Percentiles rank a stretch among this genome's conserved stretches.
phyloP scores from a whole-genome alignment of 2,888 invertebrate species.

The Troides helena region DNA sequence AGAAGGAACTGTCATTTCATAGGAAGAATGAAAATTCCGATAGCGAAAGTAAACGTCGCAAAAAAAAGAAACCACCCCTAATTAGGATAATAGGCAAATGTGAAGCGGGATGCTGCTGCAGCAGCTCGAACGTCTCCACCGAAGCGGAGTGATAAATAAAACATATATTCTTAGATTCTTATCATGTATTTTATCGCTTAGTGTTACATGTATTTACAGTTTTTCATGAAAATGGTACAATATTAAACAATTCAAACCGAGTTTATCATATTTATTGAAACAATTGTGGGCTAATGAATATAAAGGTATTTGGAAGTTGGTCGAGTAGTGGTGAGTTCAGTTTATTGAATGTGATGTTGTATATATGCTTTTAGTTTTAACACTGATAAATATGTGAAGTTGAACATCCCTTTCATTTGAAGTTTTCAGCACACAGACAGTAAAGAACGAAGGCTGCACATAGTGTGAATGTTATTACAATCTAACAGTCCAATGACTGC shows the following conservation, averaged over 20 bases:
- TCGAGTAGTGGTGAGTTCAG: too few relatives aligned
- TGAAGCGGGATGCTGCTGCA: conserved; percentile 32
- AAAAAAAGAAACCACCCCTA: conserved; percentile 18
- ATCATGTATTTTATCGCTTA: conserved; percentile 75
- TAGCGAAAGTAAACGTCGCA: conserved; percentile 13
- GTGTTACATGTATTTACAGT: conserved; percentile 72
- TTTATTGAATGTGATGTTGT: too few relatives aligned
- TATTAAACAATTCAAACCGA: conserved; percentile 73
- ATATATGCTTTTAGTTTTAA: too few relatives aligned
- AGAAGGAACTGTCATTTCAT: conserved; percentile 19
- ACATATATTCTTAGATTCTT: conserved; percentile 74
- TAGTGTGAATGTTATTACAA: too few relatives aligned
- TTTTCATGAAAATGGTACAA: conserved; percentile 60
- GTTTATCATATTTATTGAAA: conserved; percentile 61
- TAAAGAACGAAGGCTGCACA: too few relatives aligned
- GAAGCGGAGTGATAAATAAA: conserved; percentile 42
- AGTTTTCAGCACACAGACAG: background rate
- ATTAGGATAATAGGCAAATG: conserved; percentile 30
- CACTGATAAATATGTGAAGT: too few relatives aligned
- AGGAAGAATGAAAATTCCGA: conserved; percentile 16
- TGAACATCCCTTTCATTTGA: background rate
- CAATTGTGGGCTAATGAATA: conserved; percentile 4
- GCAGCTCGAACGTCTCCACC: conserved; percentile 31
- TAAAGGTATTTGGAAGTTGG: too few relatives aligned
- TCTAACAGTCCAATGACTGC: too few relatives aligned